A percentile compares a stretch with the other conserved stretches of the same genome.
Evolutionary conservation across 2,113 vertebrate species (phyloP).

Genomic region (Malurus alboscapulatus): DNA sequence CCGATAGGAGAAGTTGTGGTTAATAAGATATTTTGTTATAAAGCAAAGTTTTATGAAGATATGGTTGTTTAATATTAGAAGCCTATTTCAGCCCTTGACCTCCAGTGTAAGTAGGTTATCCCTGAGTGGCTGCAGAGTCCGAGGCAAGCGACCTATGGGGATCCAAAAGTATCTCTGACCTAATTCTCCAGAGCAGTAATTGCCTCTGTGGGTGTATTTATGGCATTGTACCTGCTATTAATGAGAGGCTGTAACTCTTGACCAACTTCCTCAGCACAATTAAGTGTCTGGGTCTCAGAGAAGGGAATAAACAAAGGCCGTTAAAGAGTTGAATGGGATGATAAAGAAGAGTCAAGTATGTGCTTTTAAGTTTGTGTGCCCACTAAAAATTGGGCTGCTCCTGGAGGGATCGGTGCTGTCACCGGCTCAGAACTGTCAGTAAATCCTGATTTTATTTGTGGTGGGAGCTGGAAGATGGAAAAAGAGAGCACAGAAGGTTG

Average conservation of each 20-base stretch:
- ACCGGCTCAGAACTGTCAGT: background rate
- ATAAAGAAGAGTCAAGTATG: background rate
- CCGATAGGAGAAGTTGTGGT: constrained; percentile 67
- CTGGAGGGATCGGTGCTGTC: background rate
- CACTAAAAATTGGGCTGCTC: background rate
- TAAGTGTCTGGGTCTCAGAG: constrained; percentile 24
- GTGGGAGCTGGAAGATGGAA: background rate
- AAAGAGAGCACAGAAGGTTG: background rate
- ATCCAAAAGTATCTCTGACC: constrained; percentile 40
- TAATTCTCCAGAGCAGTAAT: constrained; percentile 13
- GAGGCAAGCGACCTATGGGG: background rate
- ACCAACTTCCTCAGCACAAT: constrained; percentile 46
- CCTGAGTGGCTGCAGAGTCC: constrained; percentile 12
- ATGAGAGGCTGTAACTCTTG: constrained; percentile 53
- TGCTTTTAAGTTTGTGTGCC: constrained; percentile 20
- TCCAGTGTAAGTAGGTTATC: constrained; percentile 21
- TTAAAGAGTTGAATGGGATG: constrained; percentile 30
- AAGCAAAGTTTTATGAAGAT: constrained; percentile 78
- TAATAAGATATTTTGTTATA: constrained; percentile 82
- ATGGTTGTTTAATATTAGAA: constrained; percentile 74
- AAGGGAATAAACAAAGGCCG: constrained; percentile 53
- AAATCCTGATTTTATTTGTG: background rate
- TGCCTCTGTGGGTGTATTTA: constrained; percentile 26
- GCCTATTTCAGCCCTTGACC: constrained; percentile 56
- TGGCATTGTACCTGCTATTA: constrained; percentile 48